Base-by-base conservation (phyloP, 30 jellyfish, hydroid and myxozoan genomes). In the Mastigias papua region DNA sequence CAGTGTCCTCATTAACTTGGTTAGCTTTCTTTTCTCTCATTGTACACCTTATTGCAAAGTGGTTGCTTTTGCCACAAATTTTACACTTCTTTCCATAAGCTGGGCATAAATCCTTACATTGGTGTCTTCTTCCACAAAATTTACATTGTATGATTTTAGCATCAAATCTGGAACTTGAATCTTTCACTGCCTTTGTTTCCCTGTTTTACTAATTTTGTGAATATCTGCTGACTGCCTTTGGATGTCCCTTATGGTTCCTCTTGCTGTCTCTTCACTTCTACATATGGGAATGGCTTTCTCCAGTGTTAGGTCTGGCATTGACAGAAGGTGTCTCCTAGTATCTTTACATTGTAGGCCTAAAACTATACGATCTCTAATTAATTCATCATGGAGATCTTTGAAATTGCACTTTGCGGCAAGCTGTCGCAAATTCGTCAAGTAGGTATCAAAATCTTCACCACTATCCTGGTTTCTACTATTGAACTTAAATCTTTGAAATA, bases 261-360 rank as follows among this genome's bases (percentile, higher is more conserved):
- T 78, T 54, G 89, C 89, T 22, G 89, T 78, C 50, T 78, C 89
- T 79, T 78, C 79, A 78, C 89, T 78, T 29, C 89, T 80, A 51
- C 87, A 76, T 35, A 76, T 76, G 65, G 87, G 73, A 46, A 76
- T 1, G 49, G 87, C 87, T 76, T 76, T 76, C 75, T 76, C 87
- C 48, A 76, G 28, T 50, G 87, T 50, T 48, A 50, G 54, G 87
- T 76, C 51, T 76, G 37, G 87, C 87, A 76, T 76, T 49, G 87
- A 76, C 87, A 76, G 48, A 76, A 76, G 87, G 19, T 49, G 87
- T 42, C 76, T 35, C 26, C 87, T 46, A 76, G 87, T 46, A 76
- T 46, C 87, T 48, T 76, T 49, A 76, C 87, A 76, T 0, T 76
- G 87, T 46, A 76, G 66, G 48, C 87, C 87, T 76, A 76, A 76